A percentile compares a stretch with the other conserved stretches of the same genome.
phyloP scores from a whole-genome alignment of 2,888 invertebrate species.

The Emmelina monodactyla region DNA sequence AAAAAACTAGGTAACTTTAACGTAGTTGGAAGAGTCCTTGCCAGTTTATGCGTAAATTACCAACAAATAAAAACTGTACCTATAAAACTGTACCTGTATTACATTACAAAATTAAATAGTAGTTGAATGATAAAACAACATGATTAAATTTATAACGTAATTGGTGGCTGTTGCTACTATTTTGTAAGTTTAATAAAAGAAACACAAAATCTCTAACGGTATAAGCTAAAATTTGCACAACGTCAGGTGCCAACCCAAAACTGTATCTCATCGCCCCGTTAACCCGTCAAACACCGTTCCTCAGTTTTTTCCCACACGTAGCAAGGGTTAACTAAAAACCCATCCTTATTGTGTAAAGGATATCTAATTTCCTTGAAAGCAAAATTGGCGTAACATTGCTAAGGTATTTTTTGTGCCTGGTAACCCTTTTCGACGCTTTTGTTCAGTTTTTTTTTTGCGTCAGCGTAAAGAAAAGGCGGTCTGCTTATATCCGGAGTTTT shows the following conservation, averaged over 20 bases:
- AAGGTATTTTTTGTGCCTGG: slow-evolving; percentile 37
- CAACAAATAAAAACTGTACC: too few relatives aligned
- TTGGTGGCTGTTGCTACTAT: too few relatives aligned
- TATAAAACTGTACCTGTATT: too few relatives aligned
- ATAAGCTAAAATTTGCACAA: slow-evolving; percentile 16
- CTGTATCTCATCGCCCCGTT: slow-evolving; percentile 21
- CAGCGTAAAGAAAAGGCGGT: slow-evolving; percentile 67
- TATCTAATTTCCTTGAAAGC: slow-evolving; percentile 66
- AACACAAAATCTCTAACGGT: slow-evolving; percentile 11
- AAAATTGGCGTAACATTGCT: slow-evolving; percentile 64
- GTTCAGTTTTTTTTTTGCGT: slow-evolving; percentile 41
- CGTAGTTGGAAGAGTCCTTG: too few relatives aligned
- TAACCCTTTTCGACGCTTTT: slow-evolving; percentile 49
- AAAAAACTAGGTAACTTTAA: too few relatives aligned
- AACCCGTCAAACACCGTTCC: slow-evolving; percentile 23
- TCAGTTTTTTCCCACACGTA: slow-evolving; percentile 51
- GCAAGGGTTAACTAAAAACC: slow-evolving; percentile 46
- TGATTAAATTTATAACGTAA: too few relatives aligned
- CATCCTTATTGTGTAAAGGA: slow-evolving; percentile 52
- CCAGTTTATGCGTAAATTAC: too few relatives aligned
- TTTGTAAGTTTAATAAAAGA: background rate
- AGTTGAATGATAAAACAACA: too few relatives aligned
- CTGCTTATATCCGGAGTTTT: slow-evolving; percentile 62
- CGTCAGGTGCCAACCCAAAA: slow-evolving; percentile 23
- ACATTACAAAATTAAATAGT: too few relatives aligned